Evolutionary conservation across 2,797 vertebrate genomes (phyloP), one percentile per base, ranked within the genome.

Genomic region (Apogon hyalosoma): DNA sequence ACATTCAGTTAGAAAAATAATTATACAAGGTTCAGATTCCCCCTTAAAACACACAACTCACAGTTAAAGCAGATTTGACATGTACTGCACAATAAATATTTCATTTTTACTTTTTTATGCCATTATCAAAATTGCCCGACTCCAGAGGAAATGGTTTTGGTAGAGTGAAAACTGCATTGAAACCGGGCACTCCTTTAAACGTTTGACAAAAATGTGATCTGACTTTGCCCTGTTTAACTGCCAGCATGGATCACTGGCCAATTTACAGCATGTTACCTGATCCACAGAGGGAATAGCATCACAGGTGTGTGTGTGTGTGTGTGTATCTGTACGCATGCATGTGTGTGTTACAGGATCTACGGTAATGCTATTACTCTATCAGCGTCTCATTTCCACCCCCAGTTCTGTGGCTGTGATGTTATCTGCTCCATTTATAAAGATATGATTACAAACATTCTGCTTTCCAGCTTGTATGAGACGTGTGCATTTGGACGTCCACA

Each of bases 211-310:
- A 76, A 91, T 80, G 0, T 78, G 77, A 79, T 73, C 33, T 65
- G 84, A 80, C 80, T 80, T 45, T 58, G 47, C 39, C 46, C 71
- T 38, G 67, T 66, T 86, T 62, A 72, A 72, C 79, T 87, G 82
- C 80, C 83, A 83, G 58, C 57, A 74, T 72, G 77, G 68, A 83
- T 85, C 67, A 82, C 57, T 54, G 71, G 67, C 77, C 87, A 86
- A 88, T 86, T 89, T 85, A 84, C 74, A 83, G 77, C 74, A 79
- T 74, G 84, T 87, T 86, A 91, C 87, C 67, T 84, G 85, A 90
- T 90, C 85, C 77, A 71, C 51, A 61, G 0, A 12, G 76, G 85
- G 80, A 85, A 80, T 73, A 83, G 33, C 67, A 72, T 77, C 77
- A 71, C 81, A 81, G 67, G 84, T 80, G 72, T 77, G 83, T 79